phyloP scores from a whole-genome alignment of 2,113 vertebrate species.

The Etheostoma cragini region DNA sequence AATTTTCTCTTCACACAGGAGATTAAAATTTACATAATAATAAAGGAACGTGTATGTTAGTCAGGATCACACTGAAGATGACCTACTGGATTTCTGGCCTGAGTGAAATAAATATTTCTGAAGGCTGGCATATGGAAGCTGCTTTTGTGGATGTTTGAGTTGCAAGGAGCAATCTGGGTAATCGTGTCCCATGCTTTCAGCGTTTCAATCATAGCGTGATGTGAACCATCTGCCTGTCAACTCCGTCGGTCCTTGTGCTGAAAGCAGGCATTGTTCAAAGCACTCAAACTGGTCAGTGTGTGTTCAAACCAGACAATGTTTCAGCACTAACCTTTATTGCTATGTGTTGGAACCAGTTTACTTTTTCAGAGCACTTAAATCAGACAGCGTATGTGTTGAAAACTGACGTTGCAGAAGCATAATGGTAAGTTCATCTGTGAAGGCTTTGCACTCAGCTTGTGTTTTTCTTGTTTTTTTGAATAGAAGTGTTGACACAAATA shows the following conservation, averaged over 20 bases:
- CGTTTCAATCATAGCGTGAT: conserved; percentile 32
- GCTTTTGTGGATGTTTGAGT: conserved; percentile 35
- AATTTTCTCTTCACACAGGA: not conserved
- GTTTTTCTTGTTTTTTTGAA: conserved; percentile 47
- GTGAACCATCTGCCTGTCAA: conserved; percentile 65
- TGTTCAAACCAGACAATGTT: conserved; percentile 47
- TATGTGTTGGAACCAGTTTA: conserved; percentile 34
- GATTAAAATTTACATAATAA: not conserved
- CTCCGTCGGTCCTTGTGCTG: conserved; percentile 51
- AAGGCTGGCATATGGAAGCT: conserved; percentile 18
- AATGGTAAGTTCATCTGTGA: conserved; percentile 33
- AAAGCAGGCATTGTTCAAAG: conserved; percentile 66
- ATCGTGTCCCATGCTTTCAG: conserved; percentile 37
- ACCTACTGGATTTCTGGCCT: not conserved
- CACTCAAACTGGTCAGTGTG: conserved; percentile 46
- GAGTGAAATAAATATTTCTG: conserved; percentile 14
- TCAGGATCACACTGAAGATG: not conserved
- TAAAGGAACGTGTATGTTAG: not conserved
- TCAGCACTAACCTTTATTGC: conserved; percentile 34
- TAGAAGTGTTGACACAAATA: conserved; percentile 20
- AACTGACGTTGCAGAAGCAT: conserved; percentile 36
- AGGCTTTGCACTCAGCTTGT: conserved; percentile 35
- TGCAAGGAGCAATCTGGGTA: conserved; percentile 10
- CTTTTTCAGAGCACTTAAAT: conserved; percentile 44
- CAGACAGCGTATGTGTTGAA: conserved; percentile 58